phyloP scores from a whole-genome alignment of 2,797 vertebrate genomes.

The Rhinichthys osculus region DNA sequence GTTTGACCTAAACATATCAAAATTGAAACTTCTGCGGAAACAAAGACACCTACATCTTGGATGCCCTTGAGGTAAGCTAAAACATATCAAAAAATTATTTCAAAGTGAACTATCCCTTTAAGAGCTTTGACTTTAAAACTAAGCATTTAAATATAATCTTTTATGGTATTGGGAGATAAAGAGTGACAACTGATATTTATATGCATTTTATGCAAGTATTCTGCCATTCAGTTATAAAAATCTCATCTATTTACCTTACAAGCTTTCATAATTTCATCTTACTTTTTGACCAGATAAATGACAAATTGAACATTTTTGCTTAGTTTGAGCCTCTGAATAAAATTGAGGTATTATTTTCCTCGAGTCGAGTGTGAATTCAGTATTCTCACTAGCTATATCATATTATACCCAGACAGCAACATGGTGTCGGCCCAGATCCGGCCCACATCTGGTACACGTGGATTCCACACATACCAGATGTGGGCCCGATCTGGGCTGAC shows the following conservation, averaged over 20 bases:
- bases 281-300: not conserved
- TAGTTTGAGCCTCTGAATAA: not conserved
- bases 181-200: not conserved
- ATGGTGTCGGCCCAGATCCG: too few species aligned
- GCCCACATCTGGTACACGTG: too few species aligned
- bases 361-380: not conserved
- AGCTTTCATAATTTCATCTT: not conserved
- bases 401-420: not conserved
- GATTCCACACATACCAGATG: too few species aligned
- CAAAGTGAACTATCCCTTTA: too few species aligned
- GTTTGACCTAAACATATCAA: too few species aligned
- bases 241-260: not conserved
- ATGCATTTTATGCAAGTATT: not conserved
- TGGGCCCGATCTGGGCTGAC: too few species aligned
- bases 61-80: too few species aligned
- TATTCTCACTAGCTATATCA: not conserved
- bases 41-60: too few species aligned
- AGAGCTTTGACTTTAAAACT: too few species aligned
- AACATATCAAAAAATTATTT: too few species aligned
- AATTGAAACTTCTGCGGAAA: too few species aligned
- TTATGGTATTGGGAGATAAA: not conserved
- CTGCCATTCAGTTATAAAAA: not conserved
- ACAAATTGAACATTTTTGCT: not conserved
- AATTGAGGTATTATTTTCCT: not conserved
- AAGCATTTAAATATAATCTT: not conserved